Percentiles rank a stretch among this genome's conserved stretches.
These are phyloP conservation scores for Nothura maculosa DNA, from an alignment of 2,797 vertebrate species.

Conservation along the genomic window DNA sequence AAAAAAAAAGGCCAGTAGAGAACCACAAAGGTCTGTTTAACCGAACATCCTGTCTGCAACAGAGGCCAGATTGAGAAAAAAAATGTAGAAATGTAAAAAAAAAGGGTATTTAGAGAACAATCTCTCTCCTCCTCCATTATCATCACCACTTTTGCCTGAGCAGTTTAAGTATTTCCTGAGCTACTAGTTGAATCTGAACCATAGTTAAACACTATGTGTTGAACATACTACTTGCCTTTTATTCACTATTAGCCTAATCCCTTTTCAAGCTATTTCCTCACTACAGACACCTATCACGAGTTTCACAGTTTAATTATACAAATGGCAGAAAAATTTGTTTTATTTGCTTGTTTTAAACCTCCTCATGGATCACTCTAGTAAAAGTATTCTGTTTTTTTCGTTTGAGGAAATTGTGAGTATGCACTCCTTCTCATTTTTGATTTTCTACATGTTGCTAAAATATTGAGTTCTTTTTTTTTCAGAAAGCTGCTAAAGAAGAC, in stretches of 20 bases:
- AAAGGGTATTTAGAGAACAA: background rate
- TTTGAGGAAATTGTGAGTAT: background rate
- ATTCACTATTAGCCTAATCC: background rate
- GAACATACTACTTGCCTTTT: background rate
- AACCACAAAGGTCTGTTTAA: background rate
- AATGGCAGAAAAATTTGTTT: rapidly evolving
- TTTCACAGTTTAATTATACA: no score
- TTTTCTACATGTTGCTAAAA: background rate
- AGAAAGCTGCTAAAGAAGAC: background rate
- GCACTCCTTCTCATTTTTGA: background rate
- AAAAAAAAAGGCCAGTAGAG: background rate
- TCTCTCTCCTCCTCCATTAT: background rate
- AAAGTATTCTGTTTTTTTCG: background rate
- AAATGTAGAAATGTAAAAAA: no score
- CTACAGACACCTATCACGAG: background rate
- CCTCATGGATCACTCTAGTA: background rate
- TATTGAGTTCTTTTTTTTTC: background rate
- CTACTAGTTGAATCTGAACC: background rate
- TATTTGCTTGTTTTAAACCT: background rate
- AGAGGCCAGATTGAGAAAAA: background rate
- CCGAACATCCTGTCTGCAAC: background rate
- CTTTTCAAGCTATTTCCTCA: background rate
- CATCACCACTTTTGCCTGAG: background rate
- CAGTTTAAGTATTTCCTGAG: background rate
- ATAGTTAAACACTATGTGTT: background rate